Evolutionary conservation across 2,888 invertebrate genomes (phyloP).

Genomic region (Hirtodrosophila alboralis): DNA sequence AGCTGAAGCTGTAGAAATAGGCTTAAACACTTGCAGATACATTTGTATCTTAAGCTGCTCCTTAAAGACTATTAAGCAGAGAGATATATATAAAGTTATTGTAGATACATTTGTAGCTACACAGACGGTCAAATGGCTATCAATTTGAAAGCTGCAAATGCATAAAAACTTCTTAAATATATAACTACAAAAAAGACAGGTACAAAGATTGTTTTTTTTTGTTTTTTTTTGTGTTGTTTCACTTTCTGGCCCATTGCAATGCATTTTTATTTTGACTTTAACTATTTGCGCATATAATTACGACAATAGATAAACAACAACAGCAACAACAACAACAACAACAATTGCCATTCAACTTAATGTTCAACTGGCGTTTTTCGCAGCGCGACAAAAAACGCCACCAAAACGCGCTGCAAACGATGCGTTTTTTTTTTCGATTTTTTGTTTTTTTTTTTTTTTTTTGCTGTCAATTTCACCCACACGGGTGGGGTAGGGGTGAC

Average conservation of each 20-base stretch:
- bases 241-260: slow-evolving; percentile 56
- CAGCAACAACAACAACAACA: slow-evolving; percentile 10
- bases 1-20: too few species aligned
- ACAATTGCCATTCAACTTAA: too few species aligned
- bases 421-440: slow-evolving; percentile 23
- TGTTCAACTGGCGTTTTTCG: slow-evolving; percentile 18
- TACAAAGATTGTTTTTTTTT: slow-evolving; percentile 26
- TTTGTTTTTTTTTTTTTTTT: slow-evolving; percentile 18
- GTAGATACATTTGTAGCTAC: too few species aligned
- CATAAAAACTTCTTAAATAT: too few species aligned
- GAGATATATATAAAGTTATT: too few species aligned
- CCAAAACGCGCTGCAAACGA: slow-evolving; percentile 37
- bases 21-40: too few species aligned
- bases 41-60: too few species aligned
- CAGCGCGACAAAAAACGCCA: slow-evolving; percentile 35
- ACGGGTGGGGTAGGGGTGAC: slow-evolving; percentile 22
- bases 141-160: too few species aligned
- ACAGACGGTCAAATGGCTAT: too few species aligned
- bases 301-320: slow-evolving; percentile 2
- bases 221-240: too few species aligned
- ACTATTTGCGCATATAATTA: slow-evolving; percentile 68
- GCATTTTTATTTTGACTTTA: slow-evolving; percentile 65
- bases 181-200: too few species aligned
- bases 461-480: slow-evolving; percentile 69
- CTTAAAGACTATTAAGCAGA: too few species aligned